Evolutionary conservation across 2,888 invertebrate genomes (phyloP), one percentile per base, ranked within the genome.

Genomic region (Ichneumon xanthorius): DNA sequence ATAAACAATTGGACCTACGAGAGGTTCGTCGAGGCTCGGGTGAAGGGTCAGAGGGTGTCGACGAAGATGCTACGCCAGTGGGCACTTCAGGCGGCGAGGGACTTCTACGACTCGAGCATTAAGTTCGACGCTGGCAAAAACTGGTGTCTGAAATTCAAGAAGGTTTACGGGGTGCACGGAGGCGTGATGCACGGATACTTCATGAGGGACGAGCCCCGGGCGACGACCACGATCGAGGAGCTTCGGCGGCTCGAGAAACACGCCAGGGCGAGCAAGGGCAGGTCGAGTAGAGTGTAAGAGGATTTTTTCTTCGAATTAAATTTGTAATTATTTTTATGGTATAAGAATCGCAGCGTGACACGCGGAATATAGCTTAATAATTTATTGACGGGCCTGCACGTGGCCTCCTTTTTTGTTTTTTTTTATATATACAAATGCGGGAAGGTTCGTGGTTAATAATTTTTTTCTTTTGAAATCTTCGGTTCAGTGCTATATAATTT

Each of bases 1-100:
- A 86, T 87, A 22, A 82, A 79, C 48, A n/a, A 22, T 1, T 16
- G 50, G 3, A 86, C 86, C 1, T 87, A 82, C 45, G 48, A 71
- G 50, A 70, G 58, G 26, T 84, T 84, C 53, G 14, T 77, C n/a
- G 78, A 67, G 40, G 86, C 82, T 0, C 55, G 67, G 9, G 58
- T 14, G 2, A 78, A 77, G 1, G 58, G 48, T 0, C 48, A 76
- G 5, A 19, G 19, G 0, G 75, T 86, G 0, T 82, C 71, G 2
- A 71, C 11, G 9, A 63, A 68, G 0, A 78, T 76, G 71, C 22
- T 87, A 1, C 84, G 70, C 7, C 22, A 76, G n/a, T 87, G 84
- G 86, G 84, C 86, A 0, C 63, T 82, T 9, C 33, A 71, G 6
- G 75, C 45, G 1, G 70, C 84, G n/a, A 75, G 58, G 33, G 78